Conservation (phyloP, 2,888 invertebrate genomes). For the Chrysolina haemoptera region DNA sequence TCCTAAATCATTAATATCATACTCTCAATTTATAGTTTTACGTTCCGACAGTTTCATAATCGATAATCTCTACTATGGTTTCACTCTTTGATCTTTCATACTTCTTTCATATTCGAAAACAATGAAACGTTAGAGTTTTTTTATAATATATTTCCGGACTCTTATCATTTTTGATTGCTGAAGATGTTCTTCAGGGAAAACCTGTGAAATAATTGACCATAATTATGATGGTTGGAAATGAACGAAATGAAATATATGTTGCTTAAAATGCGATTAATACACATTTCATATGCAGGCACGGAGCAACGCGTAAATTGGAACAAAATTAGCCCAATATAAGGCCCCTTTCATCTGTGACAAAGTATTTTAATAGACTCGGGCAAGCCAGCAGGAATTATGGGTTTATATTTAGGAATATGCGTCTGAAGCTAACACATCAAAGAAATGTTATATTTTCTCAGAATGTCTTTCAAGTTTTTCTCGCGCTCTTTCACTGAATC, state of each 20-base stretch:
- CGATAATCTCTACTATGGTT: too few species aligned
- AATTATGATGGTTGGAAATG: too few species aligned
- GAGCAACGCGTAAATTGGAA: slow-evolving; percentile 17
- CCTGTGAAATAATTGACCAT: too few species aligned
- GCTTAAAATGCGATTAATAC: slow-evolving; percentile 5
- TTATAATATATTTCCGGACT: too few species aligned
- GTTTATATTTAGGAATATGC: slow-evolving; percentile 29
- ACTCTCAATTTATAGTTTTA: too few species aligned
- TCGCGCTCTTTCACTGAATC: slow-evolving; percentile 12
- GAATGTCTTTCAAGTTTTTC: slow-evolving; percentile 14
- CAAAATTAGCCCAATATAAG: slow-evolving; percentile 28
- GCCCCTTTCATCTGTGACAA: slow-evolving; percentile 31
- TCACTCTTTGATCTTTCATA: too few species aligned
- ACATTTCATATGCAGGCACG: slow-evolving; percentile 2
- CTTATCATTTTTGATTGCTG: too few species aligned
- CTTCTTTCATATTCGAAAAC: too few species aligned
- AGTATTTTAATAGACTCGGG: slow-evolving; percentile 26
- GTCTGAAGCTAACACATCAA: slow-evolving; percentile 24
- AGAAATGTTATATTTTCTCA: slow-evolving; percentile 20
- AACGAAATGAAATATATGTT: neutral
- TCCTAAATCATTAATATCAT: too few species aligned
- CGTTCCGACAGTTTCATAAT: too few species aligned
- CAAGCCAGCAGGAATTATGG: slow-evolving; percentile 13
- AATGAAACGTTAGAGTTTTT: too few species aligned
- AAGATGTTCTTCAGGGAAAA: too few species aligned